Conservation (phyloP, 2,113 vertebrate genomes). For the Hemiprocne comata region DNA sequence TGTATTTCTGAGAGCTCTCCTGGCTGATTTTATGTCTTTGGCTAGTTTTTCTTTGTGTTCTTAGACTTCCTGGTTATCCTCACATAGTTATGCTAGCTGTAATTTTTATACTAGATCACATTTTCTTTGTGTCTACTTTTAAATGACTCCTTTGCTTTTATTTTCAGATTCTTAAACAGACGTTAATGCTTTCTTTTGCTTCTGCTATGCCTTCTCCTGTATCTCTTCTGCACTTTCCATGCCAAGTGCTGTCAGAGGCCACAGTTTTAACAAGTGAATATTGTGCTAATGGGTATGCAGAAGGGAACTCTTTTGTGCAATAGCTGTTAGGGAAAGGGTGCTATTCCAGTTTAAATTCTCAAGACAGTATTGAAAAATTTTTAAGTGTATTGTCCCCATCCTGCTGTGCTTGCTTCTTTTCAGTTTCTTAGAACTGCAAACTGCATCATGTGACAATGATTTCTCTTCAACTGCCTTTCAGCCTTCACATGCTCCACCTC, state of each 20-base stretch:
- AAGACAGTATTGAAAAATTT: not conserved
- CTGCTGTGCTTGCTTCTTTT: not conserved
- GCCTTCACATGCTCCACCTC: not conserved
- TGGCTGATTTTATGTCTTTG: not conserved
- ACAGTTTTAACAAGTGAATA: not conserved
- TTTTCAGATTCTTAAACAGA: not conserved
- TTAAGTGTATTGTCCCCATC: not conserved
- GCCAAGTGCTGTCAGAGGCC: not conserved
- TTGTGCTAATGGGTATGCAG: not conserved
- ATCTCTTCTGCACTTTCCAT: not conserved
- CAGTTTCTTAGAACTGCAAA: not conserved
- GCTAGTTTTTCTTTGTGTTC: not conserved
- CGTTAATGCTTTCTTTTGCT: not conserved
- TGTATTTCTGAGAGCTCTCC: not conserved
- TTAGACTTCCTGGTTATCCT: not conserved
- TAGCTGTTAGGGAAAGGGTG: not conserved
- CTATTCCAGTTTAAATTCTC: not conserved
- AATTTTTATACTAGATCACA: not conserved
- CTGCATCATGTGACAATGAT: fast-evolving
- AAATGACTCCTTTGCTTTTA: not conserved
- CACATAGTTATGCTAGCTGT: not conserved
- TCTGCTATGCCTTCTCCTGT: not conserved
- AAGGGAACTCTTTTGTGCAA: not conserved
- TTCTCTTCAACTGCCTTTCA: not conserved
- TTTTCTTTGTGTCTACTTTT: not conserved